These are phyloP conservation scores for Centropristis striata DNA, from an alignment of 2,113 vertebrate species.

Conservation along the genomic window DNA sequence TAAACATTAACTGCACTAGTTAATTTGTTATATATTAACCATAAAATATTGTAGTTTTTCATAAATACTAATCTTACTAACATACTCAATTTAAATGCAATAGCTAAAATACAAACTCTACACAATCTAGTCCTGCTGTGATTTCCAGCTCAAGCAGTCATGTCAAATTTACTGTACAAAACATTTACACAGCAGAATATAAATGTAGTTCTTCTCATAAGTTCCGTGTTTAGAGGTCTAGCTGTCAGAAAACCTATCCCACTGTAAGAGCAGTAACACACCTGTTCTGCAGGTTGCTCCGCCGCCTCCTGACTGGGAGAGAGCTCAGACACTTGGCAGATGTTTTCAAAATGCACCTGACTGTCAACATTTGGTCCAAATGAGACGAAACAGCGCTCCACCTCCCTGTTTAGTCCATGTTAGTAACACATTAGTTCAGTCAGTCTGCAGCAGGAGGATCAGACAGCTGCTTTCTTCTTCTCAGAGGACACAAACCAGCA, in stretches of 20 bases:
- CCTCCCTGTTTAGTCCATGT: background rate
- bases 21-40: background rate
- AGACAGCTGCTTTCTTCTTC: constrained; percentile 20
- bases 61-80: background rate
- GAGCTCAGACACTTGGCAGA: constrained; percentile 7
- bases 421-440: background rate
- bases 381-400: background rate
- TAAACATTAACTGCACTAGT: constrained; percentile 34
- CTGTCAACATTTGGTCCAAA: constrained; percentile 45
- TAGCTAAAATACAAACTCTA: background rate
- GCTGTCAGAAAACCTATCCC: background rate
- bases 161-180: too few species aligned
- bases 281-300: constrained; percentile 49
- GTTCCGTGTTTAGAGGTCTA: background rate
- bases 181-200: background rate
- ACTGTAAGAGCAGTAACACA: background rate
- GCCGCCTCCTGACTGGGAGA: background rate
- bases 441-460: background rate
- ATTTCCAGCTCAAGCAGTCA: background rate
- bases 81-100: background rate
- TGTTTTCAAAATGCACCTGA: constrained; percentile 52
- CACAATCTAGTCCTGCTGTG: background rate
- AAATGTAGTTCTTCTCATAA: background rate
- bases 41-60: background rate
- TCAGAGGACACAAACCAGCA: background rate